Conservation (phyloP, 1,140 invertebrate species). For the Drosophila micromelanica region DNA sequence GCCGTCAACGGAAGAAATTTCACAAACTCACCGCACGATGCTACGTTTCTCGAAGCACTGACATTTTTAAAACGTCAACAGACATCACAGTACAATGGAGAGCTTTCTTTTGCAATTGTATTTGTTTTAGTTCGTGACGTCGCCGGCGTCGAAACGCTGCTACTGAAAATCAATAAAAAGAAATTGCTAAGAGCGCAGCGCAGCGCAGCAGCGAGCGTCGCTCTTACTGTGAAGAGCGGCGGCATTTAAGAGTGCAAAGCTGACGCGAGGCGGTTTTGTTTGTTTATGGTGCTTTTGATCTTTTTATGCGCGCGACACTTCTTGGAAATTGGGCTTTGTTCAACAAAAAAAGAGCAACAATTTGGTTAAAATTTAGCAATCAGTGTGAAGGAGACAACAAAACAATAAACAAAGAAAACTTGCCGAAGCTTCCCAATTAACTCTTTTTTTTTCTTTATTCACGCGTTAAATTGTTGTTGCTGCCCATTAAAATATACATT, state of each 20-base stretch:
- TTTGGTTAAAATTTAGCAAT: neutral
- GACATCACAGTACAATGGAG: conserved; percentile 38
- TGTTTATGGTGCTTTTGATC: conserved; percentile 26
- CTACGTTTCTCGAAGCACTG: conserved; percentile 57
- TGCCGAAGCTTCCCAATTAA: neutral
- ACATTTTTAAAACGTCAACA: conserved; percentile 41
- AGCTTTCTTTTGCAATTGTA: conserved; percentile 43
- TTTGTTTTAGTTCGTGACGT: neutral
- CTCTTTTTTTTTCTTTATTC: neutral
- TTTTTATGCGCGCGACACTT: conserved; percentile 11
- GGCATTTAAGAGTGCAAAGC: conserved; percentile 7
- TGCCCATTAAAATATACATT: too few species aligned
- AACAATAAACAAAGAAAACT: conserved; percentile 31
- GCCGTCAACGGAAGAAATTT: conserved; percentile 2
- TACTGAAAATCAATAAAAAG: conserved; percentile 35
- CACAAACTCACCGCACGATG: conserved; percentile 34
- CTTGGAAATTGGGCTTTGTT: conserved; percentile 39
- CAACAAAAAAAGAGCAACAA: neutral
- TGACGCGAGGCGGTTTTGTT: neutral
- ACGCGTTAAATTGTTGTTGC: neutral
- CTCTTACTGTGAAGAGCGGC: neutral
- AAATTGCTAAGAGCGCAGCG: conserved; percentile 6
- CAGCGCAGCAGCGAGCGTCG: neutral
- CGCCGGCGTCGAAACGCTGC: conserved; percentile 6
- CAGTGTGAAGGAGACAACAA: conserved; percentile 4